Evolutionary conservation across 1,140 invertebrate genomes (phyloP), one percentile per base, ranked within the genome.

Genomic region (Episyrphus balteatus): DNA sequence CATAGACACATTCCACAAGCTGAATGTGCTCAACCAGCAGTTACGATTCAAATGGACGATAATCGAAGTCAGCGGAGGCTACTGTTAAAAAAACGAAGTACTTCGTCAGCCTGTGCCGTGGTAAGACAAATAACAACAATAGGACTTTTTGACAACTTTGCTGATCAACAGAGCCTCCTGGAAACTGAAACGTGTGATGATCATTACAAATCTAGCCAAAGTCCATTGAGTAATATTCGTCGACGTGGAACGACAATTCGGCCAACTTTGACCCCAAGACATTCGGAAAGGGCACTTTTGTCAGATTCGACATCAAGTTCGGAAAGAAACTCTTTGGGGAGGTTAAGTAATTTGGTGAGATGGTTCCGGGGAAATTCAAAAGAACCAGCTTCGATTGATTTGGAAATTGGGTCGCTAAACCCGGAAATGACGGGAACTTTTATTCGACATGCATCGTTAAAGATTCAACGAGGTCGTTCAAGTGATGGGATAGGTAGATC

Each of bases 11-110:
- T 87, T 51, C 81, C 83, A 47, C 80, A 83, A 48, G 71, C 74
- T 2, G 61, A 66, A 10, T 47, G 52, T 0, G 39, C 50, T 0
- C 56, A 65, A 45, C 30, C 44, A 44, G 14, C 47, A 19, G 14
- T 33, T 3, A 54, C 42, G 26, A 51, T 53, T 12, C 56, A 54
- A 21, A 64, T 55, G 11, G 66, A 68, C 1, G 84, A 89, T 48
- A 86, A 88, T 38, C 77, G 76, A 51, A 79, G 77, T 19, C 77
- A 79, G 44, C 75, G 83, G 52, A 91, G 91, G 57, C 78, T 85
- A 38, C 74, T 88, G 10, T 87, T 92, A 50, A 90, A 90, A 59
- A 92, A 92, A 60, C 72, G 86, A 56, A 89, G 86, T 59, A 86
- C 86, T 14, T 89, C 86, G 0, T 89, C 86, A 1, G 86, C 86